phyloP scores from a whole-genome alignment of 1,140 invertebrate genomes.

The Rhagoletis zephyria region DNA sequence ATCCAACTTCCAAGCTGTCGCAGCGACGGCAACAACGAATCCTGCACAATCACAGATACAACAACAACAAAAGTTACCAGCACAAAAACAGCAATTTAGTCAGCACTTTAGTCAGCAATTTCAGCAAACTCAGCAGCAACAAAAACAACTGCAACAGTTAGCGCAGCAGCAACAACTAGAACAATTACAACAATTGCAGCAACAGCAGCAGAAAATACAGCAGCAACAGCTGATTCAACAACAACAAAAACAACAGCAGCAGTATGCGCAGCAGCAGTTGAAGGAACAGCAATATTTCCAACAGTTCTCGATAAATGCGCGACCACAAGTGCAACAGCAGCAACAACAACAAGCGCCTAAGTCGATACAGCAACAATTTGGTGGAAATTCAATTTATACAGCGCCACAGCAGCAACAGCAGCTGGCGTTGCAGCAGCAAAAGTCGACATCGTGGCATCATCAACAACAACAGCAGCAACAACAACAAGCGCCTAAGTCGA shows the following conservation, averaged over 20 bases:
- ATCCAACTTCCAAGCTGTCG: background rate
- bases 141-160: background rate
- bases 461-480: constrained; percentile 48
- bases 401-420: background rate
- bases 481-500: background rate
- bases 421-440: no score
- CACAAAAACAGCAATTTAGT: no score
- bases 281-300: constrained; percentile 32
- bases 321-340: background rate
- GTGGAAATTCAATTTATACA: background rate
- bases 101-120: constrained; percentile 42
- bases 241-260: no score
- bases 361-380: background rate
- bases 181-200: constrained; percentile 54
- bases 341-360: background rate
- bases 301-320: background rate
- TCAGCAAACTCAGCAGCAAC: constrained; percentile 10
- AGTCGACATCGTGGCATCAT: background rate
- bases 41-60: constrained; percentile 54
- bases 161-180: constrained; percentile 36
- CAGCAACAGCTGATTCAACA: no score
- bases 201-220: constrained; percentile 51
- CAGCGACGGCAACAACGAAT: background rate
- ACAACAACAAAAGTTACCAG: no score
- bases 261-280: constrained; percentile 3